Evolutionary conservation across 1,140 invertebrate species (phyloP).

Genomic region (Drosophila ogumai): DNA sequence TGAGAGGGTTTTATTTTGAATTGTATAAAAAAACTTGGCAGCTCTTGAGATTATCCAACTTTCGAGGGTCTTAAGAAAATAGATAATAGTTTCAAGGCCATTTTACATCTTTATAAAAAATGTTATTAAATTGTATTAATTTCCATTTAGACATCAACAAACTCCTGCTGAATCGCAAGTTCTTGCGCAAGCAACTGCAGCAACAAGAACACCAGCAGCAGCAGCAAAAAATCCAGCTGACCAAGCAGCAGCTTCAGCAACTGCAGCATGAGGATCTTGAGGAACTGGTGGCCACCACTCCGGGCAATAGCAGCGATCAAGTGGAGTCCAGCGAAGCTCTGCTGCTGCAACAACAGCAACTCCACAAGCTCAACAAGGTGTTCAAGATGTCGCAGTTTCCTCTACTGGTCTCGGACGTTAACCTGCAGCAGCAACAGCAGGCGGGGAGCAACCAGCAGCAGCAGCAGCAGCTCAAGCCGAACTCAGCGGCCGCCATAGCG

Average conservation of each 20-base stretch:
- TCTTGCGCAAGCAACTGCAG: conserved; percentile 70
- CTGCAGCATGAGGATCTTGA: conserved; percentile 60
- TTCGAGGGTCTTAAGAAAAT: conserved; percentile 6
- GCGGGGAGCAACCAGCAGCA: conserved; percentile 46
- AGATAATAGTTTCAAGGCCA: conserved; percentile 1
- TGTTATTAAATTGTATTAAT: background rate
- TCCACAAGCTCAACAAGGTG: conserved; percentile 76
- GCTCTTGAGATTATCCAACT: conserved; percentile 1
- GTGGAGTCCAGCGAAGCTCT: conserved; percentile 49
- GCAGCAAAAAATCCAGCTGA: conserved; percentile 74
- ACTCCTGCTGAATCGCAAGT: conserved; percentile 76
- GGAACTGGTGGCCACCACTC: conserved; percentile 54
- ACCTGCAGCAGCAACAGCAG: conserved; percentile 66
- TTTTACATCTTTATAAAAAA: background rate
- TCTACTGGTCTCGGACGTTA: conserved; percentile 75
- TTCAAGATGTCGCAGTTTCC: conserved; percentile 81
- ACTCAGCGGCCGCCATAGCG: conserved; percentile 73
- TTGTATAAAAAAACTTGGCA: background rate
- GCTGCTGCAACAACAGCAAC: conserved; percentile 58
- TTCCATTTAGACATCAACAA: conserved; percentile 72
- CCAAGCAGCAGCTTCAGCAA: conserved; percentile 77
- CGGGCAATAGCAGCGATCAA: conserved; percentile 50
- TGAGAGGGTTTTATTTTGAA: background rate
- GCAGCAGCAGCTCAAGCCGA: conserved; percentile 72
- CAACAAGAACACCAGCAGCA: conserved; percentile 50